Conservation (phyloP, 2,888 invertebrate genomes). For the Hypomecis atomaria region DNA sequence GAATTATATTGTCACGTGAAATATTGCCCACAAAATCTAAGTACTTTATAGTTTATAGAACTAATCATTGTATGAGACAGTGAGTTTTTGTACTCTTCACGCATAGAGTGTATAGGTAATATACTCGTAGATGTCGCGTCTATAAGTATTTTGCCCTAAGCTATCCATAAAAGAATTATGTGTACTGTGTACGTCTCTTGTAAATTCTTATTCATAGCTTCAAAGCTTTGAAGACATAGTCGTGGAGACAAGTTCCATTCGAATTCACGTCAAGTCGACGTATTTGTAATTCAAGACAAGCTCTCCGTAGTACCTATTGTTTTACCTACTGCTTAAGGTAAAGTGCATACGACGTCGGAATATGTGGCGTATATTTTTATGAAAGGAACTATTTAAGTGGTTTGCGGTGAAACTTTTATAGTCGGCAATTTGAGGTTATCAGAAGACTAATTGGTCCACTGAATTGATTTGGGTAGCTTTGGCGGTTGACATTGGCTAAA, state of each 20-base stretch:
- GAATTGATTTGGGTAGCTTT: too few species aligned
- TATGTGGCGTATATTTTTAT: conserved; percentile 19
- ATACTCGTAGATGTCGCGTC: too few species aligned
- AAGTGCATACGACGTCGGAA: conserved; percentile 44
- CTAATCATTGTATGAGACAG: too few species aligned
- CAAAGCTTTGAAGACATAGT: conserved; percentile 26
- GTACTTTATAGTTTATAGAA: too few species aligned
- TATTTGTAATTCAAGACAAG: conserved; percentile 82
- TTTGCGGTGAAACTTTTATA: too few species aligned
- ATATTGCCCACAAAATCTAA: too few species aligned
- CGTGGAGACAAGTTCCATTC: conserved; percentile 59
- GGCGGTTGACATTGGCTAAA: too few species aligned
- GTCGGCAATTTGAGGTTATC: too few species aligned
- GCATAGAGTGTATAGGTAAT: too few species aligned
- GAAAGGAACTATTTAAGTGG: background rate
- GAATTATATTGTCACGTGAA: too few species aligned
- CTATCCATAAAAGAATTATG: conserved; percentile 1
- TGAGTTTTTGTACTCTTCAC: too few species aligned
- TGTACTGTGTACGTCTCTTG: conserved; percentile 1
- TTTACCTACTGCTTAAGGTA: conserved; percentile 67
- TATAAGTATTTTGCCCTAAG: background rate
- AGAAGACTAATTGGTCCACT: too few species aligned
- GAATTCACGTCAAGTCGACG: conserved; percentile 77
- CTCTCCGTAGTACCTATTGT: conserved; percentile 74
- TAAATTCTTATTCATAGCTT: conserved; percentile 21